phyloP scores from a whole-genome alignment of 2,888 invertebrate genomes.

The Drepanosiphum platanoidis region DNA sequence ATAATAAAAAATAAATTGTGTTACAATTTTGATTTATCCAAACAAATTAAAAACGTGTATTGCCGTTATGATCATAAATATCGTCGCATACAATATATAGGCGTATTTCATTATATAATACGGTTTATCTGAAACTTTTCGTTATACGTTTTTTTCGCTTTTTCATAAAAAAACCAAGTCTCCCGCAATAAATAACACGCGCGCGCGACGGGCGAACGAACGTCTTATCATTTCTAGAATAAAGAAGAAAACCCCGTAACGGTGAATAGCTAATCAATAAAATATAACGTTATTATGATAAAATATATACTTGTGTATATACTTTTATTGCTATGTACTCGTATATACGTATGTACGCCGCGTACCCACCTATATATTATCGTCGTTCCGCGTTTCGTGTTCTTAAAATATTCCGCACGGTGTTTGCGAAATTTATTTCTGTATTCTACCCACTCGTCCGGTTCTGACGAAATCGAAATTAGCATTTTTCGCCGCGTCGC shows the following conservation, averaged over 20 bases:
- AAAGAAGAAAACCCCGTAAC: background rate
- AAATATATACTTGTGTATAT: background rate
- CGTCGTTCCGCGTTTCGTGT: background rate
- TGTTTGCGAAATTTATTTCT: background rate
- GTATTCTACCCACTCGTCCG: background rate
- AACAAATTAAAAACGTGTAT: background rate
- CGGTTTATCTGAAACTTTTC: background rate
- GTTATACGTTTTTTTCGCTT: background rate
- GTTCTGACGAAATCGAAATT: background rate
- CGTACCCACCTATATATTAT: too few relatives aligned
- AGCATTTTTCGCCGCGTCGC: background rate
- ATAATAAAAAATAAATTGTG: background rate
- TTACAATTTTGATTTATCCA: slow-evolving; percentile 12
- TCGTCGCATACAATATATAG: too few relatives aligned
- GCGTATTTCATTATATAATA: too few relatives aligned
- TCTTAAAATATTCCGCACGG: background rate
- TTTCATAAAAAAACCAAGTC: background rate
- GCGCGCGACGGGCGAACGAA: too few relatives aligned
- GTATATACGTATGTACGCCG: too few relatives aligned
- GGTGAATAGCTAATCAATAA: background rate
- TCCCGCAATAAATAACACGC: background rate
- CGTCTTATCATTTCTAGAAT: background rate
- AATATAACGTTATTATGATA: background rate
- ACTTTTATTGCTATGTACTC: too few relatives aligned
- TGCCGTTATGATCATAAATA: too few relatives aligned